Percentiles rank a stretch among this genome's conserved stretches.
Conservation (phyloP, 2,797 vertebrate genomes). For the Argentina silus region DNA sequence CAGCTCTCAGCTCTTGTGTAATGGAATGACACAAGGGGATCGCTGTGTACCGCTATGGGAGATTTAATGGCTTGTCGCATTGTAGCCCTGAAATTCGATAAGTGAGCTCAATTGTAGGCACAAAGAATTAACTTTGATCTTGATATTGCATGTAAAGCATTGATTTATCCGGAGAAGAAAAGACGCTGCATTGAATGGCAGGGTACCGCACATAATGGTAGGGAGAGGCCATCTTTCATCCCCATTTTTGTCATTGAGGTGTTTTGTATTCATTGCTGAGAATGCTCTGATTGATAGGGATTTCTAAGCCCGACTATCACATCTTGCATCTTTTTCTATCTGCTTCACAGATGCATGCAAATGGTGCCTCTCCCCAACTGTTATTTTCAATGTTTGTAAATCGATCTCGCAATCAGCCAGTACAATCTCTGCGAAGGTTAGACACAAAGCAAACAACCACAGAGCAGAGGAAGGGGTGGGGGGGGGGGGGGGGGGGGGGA, state of each 20-base stretch:
- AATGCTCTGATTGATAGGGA: slow-evolving; percentile 58
- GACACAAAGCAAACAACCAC: slow-evolving; percentile 51
- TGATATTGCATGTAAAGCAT: slow-evolving; percentile 59
- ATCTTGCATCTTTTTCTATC: slow-evolving; percentile 49
- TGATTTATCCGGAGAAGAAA: slow-evolving; percentile 53
- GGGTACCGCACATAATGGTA: slow-evolving; percentile 46
- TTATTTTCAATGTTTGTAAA: slow-evolving; percentile 56
- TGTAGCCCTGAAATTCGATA: slow-evolving; percentile 65
- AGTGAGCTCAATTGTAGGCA: slow-evolving; percentile 54
- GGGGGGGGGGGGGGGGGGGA: slow-evolving; percentile 37
- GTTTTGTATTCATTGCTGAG: slow-evolving; percentile 57
- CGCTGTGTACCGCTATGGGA: slow-evolving; percentile 44
- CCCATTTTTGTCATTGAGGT: slow-evolving; percentile 56
- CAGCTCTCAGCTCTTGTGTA: slow-evolving; percentile 18
- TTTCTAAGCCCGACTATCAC: slow-evolving; percentile 61
- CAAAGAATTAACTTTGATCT: slow-evolving; percentile 61
- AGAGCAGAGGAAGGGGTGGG: slow-evolving; percentile 36
- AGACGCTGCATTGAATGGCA: slow-evolving; percentile 46
- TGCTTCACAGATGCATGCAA: slow-evolving; percentile 49
- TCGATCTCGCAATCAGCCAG: slow-evolving; percentile 52
- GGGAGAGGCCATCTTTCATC: slow-evolving; percentile 47
- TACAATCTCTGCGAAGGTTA: slow-evolving; percentile 34
- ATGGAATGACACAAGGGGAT: slow-evolving; percentile 52
- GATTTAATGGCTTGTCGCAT: slow-evolving; percentile 52
- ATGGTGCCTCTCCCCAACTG: slow-evolving; percentile 39